Evolutionary conservation across 2,797 vertebrate species (phyloP).

Genomic region (Salmo trutta): DNA sequence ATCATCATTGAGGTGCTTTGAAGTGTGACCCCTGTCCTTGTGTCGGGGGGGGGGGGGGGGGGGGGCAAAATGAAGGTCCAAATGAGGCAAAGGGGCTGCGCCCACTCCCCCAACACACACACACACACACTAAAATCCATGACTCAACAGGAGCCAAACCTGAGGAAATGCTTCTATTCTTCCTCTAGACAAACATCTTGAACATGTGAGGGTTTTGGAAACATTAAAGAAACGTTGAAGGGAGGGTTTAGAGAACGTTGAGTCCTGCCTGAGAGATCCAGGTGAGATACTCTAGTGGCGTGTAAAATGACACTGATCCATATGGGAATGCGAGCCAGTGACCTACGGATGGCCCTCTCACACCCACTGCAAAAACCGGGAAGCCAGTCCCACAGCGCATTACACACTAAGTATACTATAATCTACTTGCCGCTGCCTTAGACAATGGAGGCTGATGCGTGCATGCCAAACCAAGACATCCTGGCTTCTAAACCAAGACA

Average conservation of each 20-base stretch:
- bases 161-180: constrained; percentile 48
- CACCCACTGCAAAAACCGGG: constrained; percentile 35
- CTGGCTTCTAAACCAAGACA: constrained; percentile 19
- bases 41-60: constrained; percentile 42
- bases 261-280: constrained; percentile 39
- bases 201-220: constrained; percentile 37
- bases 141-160: not conserved
- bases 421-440: constrained; percentile 54
- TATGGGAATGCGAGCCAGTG: constrained; percentile 69
- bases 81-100: constrained; percentile 44
- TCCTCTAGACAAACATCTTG: constrained; percentile 26
- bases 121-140: not conserved
- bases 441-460: constrained; percentile 24
- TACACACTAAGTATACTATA: constrained; percentile 30
- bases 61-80: constrained; percentile 51
- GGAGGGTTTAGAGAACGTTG: constrained; percentile 51
- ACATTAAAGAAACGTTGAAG: constrained; percentile 44
- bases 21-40: constrained; percentile 65
- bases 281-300: constrained; percentile 39
- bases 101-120: constrained; percentile 14
- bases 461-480: constrained; percentile 32
- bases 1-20: constrained; percentile 68
- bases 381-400: not conserved
- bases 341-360: constrained; percentile 55
- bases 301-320: constrained; percentile 62